Percentiles rank a stretch among this genome's conserved stretches.
These are phyloP conservation scores for Dysmachus trigonus DNA, from an alignment of 2,888 invertebrate genomes.

Conservation along the genomic window DNA sequence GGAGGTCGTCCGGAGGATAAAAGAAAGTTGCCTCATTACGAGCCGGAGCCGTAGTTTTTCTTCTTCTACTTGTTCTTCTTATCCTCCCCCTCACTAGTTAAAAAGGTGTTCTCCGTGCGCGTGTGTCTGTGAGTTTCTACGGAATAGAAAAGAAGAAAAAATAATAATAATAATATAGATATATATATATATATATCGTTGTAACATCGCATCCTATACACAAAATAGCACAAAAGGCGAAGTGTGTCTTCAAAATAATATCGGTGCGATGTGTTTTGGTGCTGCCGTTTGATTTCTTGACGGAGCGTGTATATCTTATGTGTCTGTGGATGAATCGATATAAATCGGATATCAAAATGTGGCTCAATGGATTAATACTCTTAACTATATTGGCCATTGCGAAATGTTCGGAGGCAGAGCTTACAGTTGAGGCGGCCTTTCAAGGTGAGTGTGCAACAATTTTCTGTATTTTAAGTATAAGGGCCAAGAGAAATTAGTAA, in stretches of 20 bases:
- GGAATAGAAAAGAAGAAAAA: not conserved
- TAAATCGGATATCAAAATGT: constrained; percentile 56
- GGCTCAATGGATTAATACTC: constrained; percentile 60
- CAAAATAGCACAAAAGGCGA: not conserved
- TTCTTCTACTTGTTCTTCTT: not conserved
- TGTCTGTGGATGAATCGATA: constrained; percentile 42
- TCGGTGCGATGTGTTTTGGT: constrained; percentile 41
- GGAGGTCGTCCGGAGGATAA: not conserved
- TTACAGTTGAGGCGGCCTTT: constrained; percentile 69
- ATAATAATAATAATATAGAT: not conserved
- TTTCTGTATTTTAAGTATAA: not conserved
- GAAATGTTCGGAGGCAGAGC: constrained; percentile 61
- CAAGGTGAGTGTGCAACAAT: constrained; percentile 65
- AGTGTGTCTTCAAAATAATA: constrained; percentile 32
- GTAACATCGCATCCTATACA: not conserved
- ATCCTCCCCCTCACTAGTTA: not conserved
- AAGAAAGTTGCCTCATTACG: not conserved
- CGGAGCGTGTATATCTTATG: constrained; percentile 37
- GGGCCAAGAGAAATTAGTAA: no score
- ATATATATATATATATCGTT: not conserved
- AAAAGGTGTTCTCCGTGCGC: constrained; percentile 20
- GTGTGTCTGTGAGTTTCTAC: constrained; percentile 28
- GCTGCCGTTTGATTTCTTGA: constrained; percentile 39
- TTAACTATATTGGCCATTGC: constrained; percentile 58
- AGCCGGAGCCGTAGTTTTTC: not conserved